Evolutionary conservation across 2,888 invertebrate genomes (phyloP).

Genomic region (Germaria angustata): DNA sequence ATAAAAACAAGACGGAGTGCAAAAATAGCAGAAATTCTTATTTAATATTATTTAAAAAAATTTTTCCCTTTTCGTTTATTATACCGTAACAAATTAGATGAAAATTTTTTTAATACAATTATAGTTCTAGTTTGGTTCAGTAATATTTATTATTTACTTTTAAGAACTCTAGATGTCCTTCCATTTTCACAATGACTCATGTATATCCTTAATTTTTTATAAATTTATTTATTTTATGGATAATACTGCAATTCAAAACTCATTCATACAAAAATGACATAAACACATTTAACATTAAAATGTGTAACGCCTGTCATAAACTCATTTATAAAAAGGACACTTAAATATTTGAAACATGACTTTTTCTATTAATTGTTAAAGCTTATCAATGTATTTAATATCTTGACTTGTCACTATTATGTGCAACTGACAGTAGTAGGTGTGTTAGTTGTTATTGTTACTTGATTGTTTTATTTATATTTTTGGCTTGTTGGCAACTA

Average conservation of each 20-base stretch:
- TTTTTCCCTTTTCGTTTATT: too few species aligned
- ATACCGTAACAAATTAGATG: too few species aligned
- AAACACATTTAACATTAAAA: not conserved
- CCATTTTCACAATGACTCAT: conserved; percentile 21
- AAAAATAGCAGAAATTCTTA: too few species aligned
- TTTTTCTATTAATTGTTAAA: conserved; percentile 64
- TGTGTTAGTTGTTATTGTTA: conserved; percentile 37
- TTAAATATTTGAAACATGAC: conserved; percentile 55
- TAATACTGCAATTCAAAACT: not conserved
- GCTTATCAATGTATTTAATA: conserved; percentile 63
- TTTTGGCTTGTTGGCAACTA: conserved; percentile 19
- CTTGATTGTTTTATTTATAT: conserved; percentile 30
- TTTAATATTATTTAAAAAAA: too few species aligned
- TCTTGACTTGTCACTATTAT: conserved; percentile 61
- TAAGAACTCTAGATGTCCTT: too few species aligned
- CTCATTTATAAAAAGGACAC: conserved; percentile 55
- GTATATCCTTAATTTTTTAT: not conserved
- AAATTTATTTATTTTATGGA: not conserved
- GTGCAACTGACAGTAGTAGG: conserved; percentile 64
- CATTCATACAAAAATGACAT: not conserved
- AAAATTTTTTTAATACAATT: too few species aligned
- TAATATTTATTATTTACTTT: too few species aligned
- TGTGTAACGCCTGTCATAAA: conserved; percentile 54
- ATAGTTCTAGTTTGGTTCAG: too few species aligned
- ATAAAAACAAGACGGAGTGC: too few species aligned